Evolutionary conservation across 2,113 vertebrate genomes (phyloP).

Genomic region (Lonchura striata): DNA sequence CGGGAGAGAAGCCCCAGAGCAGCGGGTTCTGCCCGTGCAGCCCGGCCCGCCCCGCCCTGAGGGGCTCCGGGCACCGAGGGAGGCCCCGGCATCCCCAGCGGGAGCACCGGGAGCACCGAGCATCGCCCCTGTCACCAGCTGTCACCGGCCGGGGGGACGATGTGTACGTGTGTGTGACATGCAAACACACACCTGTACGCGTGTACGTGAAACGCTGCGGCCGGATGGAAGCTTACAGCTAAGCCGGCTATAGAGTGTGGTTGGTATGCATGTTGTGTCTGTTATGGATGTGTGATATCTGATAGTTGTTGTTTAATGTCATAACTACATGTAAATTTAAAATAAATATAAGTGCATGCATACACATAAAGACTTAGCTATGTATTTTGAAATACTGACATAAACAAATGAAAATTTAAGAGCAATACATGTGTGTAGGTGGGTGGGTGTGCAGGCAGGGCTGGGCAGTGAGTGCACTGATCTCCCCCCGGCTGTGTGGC

Average conservation of each 20-base stretch:
- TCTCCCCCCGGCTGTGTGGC: neutral
- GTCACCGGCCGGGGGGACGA: neutral
- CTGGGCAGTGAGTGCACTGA: neutral
- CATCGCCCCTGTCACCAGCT: neutral
- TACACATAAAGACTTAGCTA: no score
- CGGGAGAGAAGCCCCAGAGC: fast-evolving
- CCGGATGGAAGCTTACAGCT: neutral
- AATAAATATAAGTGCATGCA: neutral
- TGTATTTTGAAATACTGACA: neutral
- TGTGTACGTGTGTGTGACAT: neutral
- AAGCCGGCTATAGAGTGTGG: fast-evolving
- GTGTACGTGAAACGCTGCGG: neutral
- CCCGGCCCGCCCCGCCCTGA: no score
- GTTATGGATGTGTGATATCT: fast-evolving
- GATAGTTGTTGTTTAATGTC: neutral
- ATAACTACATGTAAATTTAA: neutral
- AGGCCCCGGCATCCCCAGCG: no score
- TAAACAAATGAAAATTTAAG: neutral
- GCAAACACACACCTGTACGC: no score
- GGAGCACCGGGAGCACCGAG: neutral
- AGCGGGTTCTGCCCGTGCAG: neutral
- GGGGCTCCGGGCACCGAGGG: no score
- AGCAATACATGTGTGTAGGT: neutral
- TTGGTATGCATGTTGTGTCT: neutral
- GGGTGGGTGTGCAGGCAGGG: neutral